phyloP scores from a whole-genome alignment of 2,888 invertebrate genomes.

The Acholoe squamosa region DNA sequence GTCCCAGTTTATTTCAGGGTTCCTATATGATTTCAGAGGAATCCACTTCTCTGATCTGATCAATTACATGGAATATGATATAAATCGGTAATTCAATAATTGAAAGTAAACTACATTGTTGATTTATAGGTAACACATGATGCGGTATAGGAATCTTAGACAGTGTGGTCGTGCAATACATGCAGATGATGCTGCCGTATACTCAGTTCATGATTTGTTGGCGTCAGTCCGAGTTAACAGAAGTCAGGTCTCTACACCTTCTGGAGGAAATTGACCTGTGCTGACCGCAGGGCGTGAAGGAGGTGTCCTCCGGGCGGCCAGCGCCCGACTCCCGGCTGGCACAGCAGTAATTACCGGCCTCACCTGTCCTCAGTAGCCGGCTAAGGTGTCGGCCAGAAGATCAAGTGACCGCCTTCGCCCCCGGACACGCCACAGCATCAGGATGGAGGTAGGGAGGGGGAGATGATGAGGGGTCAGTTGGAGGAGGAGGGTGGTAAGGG shows the following conservation, averaged over 20 bases:
- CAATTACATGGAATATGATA: too few relatives aligned
- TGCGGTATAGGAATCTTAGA: too few relatives aligned
- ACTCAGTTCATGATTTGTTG: not conserved
- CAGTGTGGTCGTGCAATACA: too few relatives aligned
- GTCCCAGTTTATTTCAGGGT: too few relatives aligned
- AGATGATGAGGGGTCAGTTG: not conserved
- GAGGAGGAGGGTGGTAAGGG: not conserved
- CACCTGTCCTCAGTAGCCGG: not conserved
- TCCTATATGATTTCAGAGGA: too few relatives aligned
- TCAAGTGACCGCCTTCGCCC: slow-evolving; percentile 25
- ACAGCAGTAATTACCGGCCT: slow-evolving; percentile 20
- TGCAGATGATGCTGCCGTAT: too few relatives aligned
- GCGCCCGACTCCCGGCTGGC: not conserved
- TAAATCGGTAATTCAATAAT: too few relatives aligned
- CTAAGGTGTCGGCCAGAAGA: not conserved
- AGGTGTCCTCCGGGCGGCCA: slow-evolving; percentile 1
- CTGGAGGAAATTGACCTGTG: slow-evolving; percentile 52
- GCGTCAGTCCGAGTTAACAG: not conserved
- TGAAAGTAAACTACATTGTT: too few relatives aligned
- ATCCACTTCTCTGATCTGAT: too few relatives aligned
- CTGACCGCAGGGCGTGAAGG: slow-evolving; percentile 15
- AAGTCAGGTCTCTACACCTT: not conserved
- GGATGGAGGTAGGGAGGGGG: not conserved
- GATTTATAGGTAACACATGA: too few relatives aligned
- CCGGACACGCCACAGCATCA: not conserved